phyloP scores from a whole-genome alignment of 2,113 vertebrate species.

The Strix aluco region DNA sequence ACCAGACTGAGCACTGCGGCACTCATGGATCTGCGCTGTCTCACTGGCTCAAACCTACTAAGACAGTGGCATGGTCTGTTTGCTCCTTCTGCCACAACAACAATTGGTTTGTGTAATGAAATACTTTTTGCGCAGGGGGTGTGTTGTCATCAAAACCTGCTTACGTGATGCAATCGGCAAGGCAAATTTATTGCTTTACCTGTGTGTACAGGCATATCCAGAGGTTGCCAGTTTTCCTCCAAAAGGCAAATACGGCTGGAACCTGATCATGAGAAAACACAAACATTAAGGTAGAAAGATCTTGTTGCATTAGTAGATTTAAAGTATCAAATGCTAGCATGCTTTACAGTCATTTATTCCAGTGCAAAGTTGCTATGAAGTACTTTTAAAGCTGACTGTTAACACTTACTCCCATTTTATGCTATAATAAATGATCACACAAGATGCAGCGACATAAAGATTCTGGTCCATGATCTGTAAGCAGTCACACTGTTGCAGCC shows the following conservation, averaged over 20 bases:
- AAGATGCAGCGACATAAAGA: background rate
- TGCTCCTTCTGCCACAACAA: background rate
- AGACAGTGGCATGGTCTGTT: background rate
- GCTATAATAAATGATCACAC: background rate
- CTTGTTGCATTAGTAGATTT: background rate
- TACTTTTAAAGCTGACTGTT: background rate
- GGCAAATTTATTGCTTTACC: background rate
- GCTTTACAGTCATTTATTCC: background rate
- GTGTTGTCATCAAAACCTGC: background rate
- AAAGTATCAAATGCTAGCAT: background rate
- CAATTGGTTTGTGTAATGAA: background rate
- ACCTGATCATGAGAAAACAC: background rate
- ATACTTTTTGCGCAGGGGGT: background rate
- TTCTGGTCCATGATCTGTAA: background rate
- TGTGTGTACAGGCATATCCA: background rate
- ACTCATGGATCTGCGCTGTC: rapidly evolving
- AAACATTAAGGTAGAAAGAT: background rate
- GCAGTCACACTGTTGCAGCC: background rate
- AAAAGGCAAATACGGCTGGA: background rate
- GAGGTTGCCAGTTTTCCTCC: background rate
- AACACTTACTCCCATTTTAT: background rate
- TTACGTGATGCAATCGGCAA: background rate
- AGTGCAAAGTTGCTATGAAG: background rate
- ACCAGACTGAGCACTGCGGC: rapidly evolving
- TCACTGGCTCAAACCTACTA: background rate